phyloP scores from a whole-genome alignment of 2,888 invertebrate species.

The Pollenia angustigena region DNA sequence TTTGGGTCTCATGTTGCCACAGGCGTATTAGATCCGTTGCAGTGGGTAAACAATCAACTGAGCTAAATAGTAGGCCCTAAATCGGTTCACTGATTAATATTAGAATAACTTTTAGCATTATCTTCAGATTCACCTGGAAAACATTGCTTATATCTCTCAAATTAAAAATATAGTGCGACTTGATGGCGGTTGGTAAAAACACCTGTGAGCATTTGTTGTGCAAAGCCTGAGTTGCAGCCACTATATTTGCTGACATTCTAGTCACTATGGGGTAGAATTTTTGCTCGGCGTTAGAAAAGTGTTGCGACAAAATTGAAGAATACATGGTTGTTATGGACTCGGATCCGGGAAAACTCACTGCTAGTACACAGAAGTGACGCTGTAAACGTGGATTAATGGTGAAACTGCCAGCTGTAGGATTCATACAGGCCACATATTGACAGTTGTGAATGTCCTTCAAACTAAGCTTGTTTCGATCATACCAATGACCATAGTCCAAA shows the following conservation, averaged over 20 bases:
- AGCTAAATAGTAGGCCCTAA: conserved; percentile 95
- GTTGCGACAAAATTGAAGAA: conserved; percentile 93
- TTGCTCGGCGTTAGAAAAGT: conserved; percentile 92
- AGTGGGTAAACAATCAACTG: conserved; percentile 92
- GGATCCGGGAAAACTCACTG: conserved; percentile 90
- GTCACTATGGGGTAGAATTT: conserved; percentile 90
- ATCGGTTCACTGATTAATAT: not conserved
- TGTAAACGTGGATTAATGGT: conserved; percentile 97
- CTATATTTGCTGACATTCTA: conserved; percentile 89
- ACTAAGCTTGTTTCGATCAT: conserved; percentile 93
- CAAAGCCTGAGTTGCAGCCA: conserved; percentile 92
- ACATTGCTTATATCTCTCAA: conserved; percentile 97
- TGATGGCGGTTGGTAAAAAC: conserved; percentile 97
- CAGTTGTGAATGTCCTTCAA: conserved; percentile 98
- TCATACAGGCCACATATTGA: conserved; percentile 99
- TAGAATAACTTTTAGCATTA: not conserved
- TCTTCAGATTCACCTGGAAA: conserved; percentile 88
- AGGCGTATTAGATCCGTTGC: conserved; percentile 93
- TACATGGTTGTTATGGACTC: conserved; percentile 96
- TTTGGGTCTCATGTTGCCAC: conserved; percentile 96
- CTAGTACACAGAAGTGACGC: conserved; percentile 94
- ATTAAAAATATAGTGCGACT: conserved; percentile 98
- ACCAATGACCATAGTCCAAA: conserved; percentile 98
- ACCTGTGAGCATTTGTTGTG: conserved; percentile 94
- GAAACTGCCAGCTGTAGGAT: conserved; percentile 98